Evolutionary conservation across 2,797 vertebrate genomes (phyloP).

Genomic region (Squalus acanthias): DNA sequence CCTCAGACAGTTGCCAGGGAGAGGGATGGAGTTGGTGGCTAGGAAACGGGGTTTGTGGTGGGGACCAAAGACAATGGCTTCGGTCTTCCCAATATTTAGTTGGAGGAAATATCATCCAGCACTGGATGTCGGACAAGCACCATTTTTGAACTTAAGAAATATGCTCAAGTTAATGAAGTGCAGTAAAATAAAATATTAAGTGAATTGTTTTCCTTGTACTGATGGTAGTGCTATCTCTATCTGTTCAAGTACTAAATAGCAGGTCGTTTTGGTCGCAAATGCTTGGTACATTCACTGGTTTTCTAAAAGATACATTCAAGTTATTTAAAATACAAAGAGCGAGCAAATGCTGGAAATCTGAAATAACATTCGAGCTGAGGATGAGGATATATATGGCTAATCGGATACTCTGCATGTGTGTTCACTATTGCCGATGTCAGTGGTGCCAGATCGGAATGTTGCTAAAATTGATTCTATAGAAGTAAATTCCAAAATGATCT

Average conservation of each 20-base stretch:
- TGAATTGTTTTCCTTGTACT: neutral
- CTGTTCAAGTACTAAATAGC: neutral
- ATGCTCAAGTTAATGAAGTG: neutral
- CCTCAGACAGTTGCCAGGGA: too few relatives aligned
- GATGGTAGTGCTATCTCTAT: neutral
- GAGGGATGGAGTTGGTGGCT: too few relatives aligned
- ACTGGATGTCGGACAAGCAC: too few relatives aligned
- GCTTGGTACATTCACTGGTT: neutral
- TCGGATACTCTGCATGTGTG: neutral
- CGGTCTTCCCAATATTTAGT: too few relatives aligned
- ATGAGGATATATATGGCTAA: neutral
- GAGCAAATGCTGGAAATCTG: neutral
- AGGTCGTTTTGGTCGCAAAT: neutral
- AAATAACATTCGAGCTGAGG: neutral
- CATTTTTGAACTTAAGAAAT: too few relatives aligned
- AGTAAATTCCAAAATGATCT: neutral
- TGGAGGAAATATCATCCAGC: too few relatives aligned
- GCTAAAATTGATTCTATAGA: neutral
- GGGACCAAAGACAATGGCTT: too few relatives aligned
- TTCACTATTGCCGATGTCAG: neutral
- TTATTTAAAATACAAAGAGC: neutral
- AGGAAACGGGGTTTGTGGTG: too few relatives aligned
- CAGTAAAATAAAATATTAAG: neutral
- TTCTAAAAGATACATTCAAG: too few relatives aligned
- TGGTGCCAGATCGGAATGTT: neutral